Percentiles rank a stretch among this genome's conserved stretches.
phyloP scores from a whole-genome alignment of 2,113 vertebrate genomes.

The Larimichthys crocea region DNA sequence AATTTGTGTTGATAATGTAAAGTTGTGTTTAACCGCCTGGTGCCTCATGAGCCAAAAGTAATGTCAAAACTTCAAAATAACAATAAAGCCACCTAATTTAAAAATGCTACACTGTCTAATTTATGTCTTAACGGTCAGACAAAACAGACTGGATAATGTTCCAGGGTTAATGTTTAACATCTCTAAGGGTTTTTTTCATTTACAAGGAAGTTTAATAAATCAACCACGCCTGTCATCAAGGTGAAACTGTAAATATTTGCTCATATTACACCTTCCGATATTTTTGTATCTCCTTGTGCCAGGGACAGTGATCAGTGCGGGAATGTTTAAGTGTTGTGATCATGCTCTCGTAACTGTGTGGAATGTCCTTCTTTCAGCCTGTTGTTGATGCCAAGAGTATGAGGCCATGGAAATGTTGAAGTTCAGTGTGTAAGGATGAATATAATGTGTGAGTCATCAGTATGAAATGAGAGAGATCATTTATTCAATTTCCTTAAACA shows the following conservation, averaged over 20 bases:
- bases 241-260: neutral
- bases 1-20: neutral
- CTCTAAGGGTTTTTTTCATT: neutral
- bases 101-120: neutral
- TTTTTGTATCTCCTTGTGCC: neutral
- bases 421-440: neutral
- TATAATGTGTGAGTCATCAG: neutral
- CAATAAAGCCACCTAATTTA: neutral
- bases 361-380: conserved; percentile 6
- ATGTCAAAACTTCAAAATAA: neutral
- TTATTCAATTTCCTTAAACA: too few species aligned
- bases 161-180: neutral
- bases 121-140: neutral
- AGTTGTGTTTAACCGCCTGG: neutral
- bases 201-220: neutral
- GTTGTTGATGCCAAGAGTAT: neutral
- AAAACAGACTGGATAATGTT: neutral
- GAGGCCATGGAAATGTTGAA: neutral
- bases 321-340: neutral
- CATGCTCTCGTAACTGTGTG: neutral
- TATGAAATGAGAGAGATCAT: too few species aligned
- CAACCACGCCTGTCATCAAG: too few species aligned
- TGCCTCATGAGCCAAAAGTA: neutral
- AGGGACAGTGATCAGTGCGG: neutral
- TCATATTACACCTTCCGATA: neutral